Base-by-base conservation (phyloP, 2,888 invertebrate genomes). In the Dione vanillae region DNA sequence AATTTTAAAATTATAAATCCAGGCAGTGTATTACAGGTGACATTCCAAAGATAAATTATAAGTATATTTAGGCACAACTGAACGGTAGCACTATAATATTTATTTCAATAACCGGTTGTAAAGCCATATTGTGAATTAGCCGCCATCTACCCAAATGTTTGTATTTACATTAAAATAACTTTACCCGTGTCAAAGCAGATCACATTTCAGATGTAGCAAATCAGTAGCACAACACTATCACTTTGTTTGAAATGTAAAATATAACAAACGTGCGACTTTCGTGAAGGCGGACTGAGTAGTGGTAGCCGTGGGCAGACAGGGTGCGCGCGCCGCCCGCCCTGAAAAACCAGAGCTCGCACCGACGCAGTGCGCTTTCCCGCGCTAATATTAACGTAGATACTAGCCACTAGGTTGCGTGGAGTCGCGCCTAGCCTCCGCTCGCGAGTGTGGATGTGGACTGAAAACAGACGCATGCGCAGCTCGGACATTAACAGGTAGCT, bases 311-410 rank as follows among this genome's bases (percentile, higher is more conserved):
- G 62, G 67, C 43, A 61, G 45, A 45, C 61, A 8, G 61, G 83
- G 82, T 84, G 82, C 91, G 92, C 91, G 92, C 92, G 91, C 91
- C 91, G 91, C 91, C 90, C 91, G 90, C 89, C 86, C 79, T 81
- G 87, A 82, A 83, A 86, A 84, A 79, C 83, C 82, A 83, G 70
- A 72, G 61, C 61, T 65, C 76, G 76, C 78, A 74, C 74, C 67
- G 75, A 74, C 76, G 73, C 65, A 71, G 69, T 75, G 74, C 80
- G 77, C 79, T 79, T 81, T 81, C 82, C 82, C 82, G 80, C 82
- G 79, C 84, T 88, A 86, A 87, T 86, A 85, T 87, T 88, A 87
- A 84, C 82, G 70, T 45, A 45, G 61, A 35, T 54, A 27, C n/a
- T 43, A n/a, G 27, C 35, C 27, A 20, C 20, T 41, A 59, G 73